Evolutionary conservation across 2,113 vertebrate species (phyloP).

Genomic region (Panurus biarmicus): DNA sequence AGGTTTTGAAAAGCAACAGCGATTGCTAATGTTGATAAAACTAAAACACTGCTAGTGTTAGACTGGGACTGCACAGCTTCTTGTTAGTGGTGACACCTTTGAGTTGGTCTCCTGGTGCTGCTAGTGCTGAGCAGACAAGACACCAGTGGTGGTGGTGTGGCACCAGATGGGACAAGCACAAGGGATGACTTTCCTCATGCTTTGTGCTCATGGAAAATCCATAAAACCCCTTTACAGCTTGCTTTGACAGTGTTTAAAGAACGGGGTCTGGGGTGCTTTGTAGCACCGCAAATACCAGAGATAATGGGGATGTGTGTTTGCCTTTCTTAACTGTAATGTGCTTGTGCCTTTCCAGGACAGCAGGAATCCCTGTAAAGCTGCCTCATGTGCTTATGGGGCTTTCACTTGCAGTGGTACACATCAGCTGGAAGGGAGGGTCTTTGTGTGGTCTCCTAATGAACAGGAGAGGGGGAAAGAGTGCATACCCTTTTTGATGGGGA

Average conservation of each 20-base stretch:
- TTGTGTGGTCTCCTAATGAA: not conserved
- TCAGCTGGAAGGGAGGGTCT: not conserved
- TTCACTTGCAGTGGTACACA: not conserved
- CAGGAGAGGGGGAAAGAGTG: not conserved
- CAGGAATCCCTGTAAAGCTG: not conserved
- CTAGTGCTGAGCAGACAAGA: not conserved
- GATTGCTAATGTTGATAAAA: not conserved
- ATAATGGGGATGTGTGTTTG: not conserved
- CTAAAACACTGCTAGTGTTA: not conserved
- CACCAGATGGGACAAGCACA: not conserved
- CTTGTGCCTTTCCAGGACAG: not conserved
- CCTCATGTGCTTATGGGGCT: not conserved
- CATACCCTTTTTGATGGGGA: not conserved
- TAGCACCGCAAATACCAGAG: not conserved
- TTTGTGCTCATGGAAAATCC: not conserved
- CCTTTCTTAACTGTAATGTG: fast-evolving
- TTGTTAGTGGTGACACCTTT: not conserved
- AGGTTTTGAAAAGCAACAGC: not conserved
- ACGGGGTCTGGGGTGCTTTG: not conserved
- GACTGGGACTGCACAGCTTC: not conserved
- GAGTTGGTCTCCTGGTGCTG: not conserved
- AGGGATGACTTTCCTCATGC: not conserved
- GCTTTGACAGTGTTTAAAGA: not conserved
- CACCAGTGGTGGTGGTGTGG: not conserved
- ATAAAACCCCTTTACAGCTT: not conserved